Evolutionary conservation across 2,797 vertebrate species (phyloP).

Genomic region (Dryobates pubescens): DNA sequence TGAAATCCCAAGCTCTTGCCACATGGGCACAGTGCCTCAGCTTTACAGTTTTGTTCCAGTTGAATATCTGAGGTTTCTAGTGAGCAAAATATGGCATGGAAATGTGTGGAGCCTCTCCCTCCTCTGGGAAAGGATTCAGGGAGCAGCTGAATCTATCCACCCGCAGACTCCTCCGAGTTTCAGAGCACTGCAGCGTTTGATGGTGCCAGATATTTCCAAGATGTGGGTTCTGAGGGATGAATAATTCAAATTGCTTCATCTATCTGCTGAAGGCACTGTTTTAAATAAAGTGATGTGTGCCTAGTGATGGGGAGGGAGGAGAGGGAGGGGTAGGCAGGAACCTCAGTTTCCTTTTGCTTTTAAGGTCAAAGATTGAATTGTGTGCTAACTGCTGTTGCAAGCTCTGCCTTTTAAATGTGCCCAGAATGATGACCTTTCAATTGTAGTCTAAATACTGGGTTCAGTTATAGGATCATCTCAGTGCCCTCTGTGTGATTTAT

Average conservation of each 20-base stretch:
- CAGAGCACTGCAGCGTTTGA: neutral
- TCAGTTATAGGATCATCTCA: neutral
- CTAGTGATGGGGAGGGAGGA: rapidly evolving
- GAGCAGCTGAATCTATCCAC: neutral
- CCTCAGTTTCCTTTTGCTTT: slow-evolving; percentile 14
- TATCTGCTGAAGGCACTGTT: neutral
- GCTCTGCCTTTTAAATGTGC: slow-evolving; percentile 1
- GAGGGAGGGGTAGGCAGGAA: neutral
- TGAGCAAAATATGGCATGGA: neutral
- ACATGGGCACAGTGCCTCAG: too few species aligned
- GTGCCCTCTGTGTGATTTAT: neutral
- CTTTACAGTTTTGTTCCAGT: neutral
- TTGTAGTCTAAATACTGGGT: neutral
- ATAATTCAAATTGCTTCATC: neutral
- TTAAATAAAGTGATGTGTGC: neutral
- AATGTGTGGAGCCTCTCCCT: neutral
- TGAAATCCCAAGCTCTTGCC: rapidly evolving
- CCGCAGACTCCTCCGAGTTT: rapidly evolving
- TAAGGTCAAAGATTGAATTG: slow-evolving; percentile 21
- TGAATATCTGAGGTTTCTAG: neutral
- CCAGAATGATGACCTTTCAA: neutral
- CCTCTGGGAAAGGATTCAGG: neutral
- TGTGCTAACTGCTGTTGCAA: neutral
- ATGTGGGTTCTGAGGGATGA: neutral
- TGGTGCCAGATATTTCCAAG: neutral